Evolutionary conservation across 2,797 vertebrate genomes (phyloP).

Genomic region (Jordanella pulchra): DNA sequence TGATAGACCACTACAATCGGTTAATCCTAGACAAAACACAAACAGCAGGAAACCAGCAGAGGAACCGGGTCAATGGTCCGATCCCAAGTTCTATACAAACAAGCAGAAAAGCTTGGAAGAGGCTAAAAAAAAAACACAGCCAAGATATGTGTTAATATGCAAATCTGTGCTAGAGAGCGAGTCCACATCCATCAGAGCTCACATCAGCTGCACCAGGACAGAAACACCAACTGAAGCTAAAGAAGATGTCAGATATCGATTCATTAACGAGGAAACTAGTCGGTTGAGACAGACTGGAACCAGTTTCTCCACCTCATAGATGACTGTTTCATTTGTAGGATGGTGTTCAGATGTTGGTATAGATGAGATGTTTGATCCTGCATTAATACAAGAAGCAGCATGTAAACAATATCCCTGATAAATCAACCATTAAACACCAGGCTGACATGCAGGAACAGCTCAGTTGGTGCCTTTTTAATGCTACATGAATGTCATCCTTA

Average conservation of each 20-base stretch:
- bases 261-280: neutral
- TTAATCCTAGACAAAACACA: conserved; percentile 58
- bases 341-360: too few relatives aligned
- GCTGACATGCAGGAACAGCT: neutral
- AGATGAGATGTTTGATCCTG: neutral
- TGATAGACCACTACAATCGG: conserved; percentile 32
- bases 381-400: neutral
- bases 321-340: too few relatives aligned
- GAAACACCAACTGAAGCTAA: neutral
- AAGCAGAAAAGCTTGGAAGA: neutral
- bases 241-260: neutral
- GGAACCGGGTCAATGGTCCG: conserved; percentile 21
- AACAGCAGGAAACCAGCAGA: conserved; percentile 16
- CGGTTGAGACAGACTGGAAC: too few relatives aligned
- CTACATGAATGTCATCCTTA: too few relatives aligned
- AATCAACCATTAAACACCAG: neutral
- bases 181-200: neutral
- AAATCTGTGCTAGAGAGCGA: conserved; percentile 6
- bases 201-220: conserved; percentile 13
- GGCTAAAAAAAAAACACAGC: neutral
- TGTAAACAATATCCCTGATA: neutral
- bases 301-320: too few relatives aligned
- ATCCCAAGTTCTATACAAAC: conserved; percentile 6
- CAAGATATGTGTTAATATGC: conserved; percentile 6
- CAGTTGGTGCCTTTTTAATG: too few relatives aligned